Percentiles rank a stretch among this genome's conserved stretches.
Evolutionary conservation across 2,888 invertebrate species (phyloP).

Genomic region (Pocota personata): DNA sequence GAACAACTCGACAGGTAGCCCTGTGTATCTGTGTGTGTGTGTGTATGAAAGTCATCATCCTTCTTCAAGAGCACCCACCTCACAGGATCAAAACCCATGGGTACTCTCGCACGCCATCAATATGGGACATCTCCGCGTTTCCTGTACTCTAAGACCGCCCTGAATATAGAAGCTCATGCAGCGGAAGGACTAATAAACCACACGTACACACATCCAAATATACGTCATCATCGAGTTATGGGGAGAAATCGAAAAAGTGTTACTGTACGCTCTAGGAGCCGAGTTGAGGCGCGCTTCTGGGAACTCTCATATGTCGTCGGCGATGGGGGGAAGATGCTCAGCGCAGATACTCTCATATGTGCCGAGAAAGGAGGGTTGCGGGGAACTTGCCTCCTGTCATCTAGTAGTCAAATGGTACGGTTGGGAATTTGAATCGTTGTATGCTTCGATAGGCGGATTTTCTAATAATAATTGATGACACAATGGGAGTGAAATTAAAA

Average conservation of each 20-base stretch:
- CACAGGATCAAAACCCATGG: constrained; percentile 28
- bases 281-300: constrained; percentile 39
- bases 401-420: constrained; percentile 68
- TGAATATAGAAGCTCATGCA: constrained; percentile 5
- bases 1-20: constrained; percentile 69
- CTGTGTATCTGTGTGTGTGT: constrained; percentile 20
- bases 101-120: constrained; percentile 53
- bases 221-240: constrained; percentile 19
- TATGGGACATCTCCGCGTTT: constrained; percentile 62
- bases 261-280: not conserved
- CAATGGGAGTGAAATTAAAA: constrained; percentile 68
- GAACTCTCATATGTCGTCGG: constrained; percentile 19
- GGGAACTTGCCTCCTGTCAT: constrained; percentile 48
- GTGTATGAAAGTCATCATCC: constrained; percentile 47
- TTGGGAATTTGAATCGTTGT: constrained; percentile 71
- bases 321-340: not conserved
- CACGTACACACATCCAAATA: constrained; percentile 16
- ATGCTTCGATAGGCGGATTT: constrained; percentile 72
- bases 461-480: constrained; percentile 73
- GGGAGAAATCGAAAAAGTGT: not conserved
- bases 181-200: constrained; percentile 54
- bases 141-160: constrained; percentile 1
- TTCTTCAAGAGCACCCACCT: constrained; percentile 34
- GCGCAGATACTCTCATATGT: constrained; percentile 10
- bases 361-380: not conserved